Percentiles rank a stretch among this genome's conserved stretches.
These are phyloP conservation scores for Siphamia tubifer DNA, from an alignment of 2,113 vertebrate genomes.

Conservation along the genomic window DNA sequence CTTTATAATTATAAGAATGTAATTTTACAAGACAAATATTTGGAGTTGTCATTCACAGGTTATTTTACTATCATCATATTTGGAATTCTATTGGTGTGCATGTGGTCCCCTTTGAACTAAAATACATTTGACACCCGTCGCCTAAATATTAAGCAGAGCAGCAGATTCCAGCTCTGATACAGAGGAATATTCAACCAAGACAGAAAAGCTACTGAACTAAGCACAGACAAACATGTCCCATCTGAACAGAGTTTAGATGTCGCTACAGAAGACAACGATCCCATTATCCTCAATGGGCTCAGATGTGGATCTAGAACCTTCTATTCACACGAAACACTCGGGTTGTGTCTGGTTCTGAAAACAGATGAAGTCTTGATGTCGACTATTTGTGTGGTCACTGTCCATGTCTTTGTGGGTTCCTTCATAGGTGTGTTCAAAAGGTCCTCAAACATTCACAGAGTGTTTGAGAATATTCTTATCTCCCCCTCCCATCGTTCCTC, in stretches of 20 bases:
- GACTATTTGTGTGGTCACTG: neutral
- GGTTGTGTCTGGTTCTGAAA: no score
- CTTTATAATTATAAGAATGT: no score
- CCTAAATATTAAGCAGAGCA: conserved; percentile 22
- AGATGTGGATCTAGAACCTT: neutral
- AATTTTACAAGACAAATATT: no score
- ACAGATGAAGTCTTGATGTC: neutral
- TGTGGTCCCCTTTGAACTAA: no score
- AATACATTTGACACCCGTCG: no score
- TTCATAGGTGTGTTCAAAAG: neutral
- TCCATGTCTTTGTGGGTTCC: neutral
- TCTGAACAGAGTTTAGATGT: neutral
- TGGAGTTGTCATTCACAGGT: no score
- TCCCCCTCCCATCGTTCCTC: neutral
- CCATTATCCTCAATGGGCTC: neutral
- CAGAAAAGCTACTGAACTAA: neutral
- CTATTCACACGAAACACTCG: no score
- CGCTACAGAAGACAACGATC: neutral
- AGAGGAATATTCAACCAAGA: conserved; percentile 56
- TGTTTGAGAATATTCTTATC: neutral
- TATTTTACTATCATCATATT: no score
- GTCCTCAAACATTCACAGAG: neutral
- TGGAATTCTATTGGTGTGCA: no score
- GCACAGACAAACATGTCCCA: neutral
- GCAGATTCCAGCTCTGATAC: conserved; percentile 72